Percentiles rank a stretch among this genome's conserved stretches.
Conservation (phyloP, 2,888 invertebrate species). For the Homarus gammarus region DNA sequence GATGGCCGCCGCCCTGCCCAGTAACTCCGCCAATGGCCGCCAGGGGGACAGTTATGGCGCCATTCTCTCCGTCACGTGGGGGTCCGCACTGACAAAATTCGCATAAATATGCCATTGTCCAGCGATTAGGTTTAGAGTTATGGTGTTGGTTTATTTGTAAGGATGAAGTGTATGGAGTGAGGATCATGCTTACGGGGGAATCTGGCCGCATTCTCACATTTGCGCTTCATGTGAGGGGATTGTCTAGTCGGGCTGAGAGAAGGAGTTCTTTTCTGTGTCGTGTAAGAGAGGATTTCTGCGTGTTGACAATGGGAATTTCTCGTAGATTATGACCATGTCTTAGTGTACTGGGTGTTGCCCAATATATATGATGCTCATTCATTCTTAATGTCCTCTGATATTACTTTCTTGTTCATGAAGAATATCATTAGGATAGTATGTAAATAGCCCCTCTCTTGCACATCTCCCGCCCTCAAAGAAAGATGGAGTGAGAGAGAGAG, state of each 20-base stretch:
- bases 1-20: constrained; percentile 65
- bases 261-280: not conserved
- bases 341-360: too few relatives aligned
- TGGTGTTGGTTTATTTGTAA: constrained; percentile 57
- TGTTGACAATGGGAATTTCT: too few relatives aligned
- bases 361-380: too few relatives aligned
- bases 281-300: too few relatives aligned
- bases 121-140: constrained; percentile 62
- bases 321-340: too few relatives aligned
- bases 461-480: too few relatives aligned
- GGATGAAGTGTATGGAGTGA: constrained; percentile 61
- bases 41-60: constrained; percentile 69
- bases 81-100: constrained; percentile 59
- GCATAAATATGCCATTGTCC: constrained; percentile 69
- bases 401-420: too few relatives aligned
- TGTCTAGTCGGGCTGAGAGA: not conserved
- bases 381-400: too few relatives aligned
- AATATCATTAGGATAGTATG: too few relatives aligned
- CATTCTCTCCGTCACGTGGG: constrained; percentile 66
- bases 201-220: not conserved
- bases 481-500: too few relatives aligned
- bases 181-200: constrained; percentile 22
- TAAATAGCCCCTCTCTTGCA: too few relatives aligned
- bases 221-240: constrained; percentile 4
- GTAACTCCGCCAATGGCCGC: constrained; percentile 68